These are phyloP conservation scores for Lamellibrachia luymesi DNA, from an alignment of 1,140 invertebrate species.

Conservation along the genomic window DNA sequence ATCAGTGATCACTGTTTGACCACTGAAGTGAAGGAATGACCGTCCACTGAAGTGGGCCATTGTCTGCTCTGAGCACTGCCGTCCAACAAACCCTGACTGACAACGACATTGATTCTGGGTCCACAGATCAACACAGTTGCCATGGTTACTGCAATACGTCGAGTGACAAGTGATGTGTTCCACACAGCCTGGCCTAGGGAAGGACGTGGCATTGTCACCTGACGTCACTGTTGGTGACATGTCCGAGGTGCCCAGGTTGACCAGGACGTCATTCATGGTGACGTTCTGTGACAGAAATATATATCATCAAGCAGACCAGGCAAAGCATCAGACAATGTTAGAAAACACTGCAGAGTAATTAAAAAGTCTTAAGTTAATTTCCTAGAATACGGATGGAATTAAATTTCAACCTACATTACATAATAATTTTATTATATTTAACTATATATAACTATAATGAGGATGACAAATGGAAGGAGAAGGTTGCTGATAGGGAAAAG, in stretches of 20 bases:
- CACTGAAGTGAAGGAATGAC: constrained; percentile 39
- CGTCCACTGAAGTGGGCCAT: constrained; percentile 34
- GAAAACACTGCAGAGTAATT: neutral
- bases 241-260: constrained; percentile 26
- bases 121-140: constrained; percentile 41
- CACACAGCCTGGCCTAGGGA: constrained; percentile 31
- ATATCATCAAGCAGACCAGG: neutral
- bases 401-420: too few relatives aligned
- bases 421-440: too few relatives aligned
- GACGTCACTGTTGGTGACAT: neutral
- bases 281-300: constrained; percentile 31
- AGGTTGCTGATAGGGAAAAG: too few relatives aligned
- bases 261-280: constrained; percentile 27
- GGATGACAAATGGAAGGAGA: too few relatives aligned
- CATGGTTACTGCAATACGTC: constrained; percentile 37
- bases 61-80: constrained; percentile 33
- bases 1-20: constrained; percentile 27
- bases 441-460: too few relatives aligned
- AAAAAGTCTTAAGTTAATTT: neutral
- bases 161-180: constrained; percentile 32
- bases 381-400: neutral
- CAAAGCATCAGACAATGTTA: neutral
- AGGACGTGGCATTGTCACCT: neutral
- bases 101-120: constrained; percentile 35
- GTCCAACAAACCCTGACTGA: constrained; percentile 35